A percentile compares a stretch with the other conserved stretches of the same genome.
Conservation (phyloP, 2,797 vertebrate species). For the Siniperca undulata region DNA sequence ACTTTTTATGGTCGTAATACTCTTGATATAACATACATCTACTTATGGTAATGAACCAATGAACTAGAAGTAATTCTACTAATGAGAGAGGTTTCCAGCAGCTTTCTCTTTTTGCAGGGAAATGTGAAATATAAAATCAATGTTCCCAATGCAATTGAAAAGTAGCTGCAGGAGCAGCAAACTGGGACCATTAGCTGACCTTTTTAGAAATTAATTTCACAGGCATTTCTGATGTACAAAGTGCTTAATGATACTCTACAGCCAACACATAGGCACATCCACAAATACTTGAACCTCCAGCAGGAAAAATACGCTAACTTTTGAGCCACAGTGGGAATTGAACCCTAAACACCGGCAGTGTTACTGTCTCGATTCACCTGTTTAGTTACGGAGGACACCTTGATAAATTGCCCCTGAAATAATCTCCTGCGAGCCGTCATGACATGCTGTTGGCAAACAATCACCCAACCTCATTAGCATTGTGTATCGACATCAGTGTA, state of each 20-base stretch:
- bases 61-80: constrained; percentile 13
- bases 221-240: constrained; percentile 27
- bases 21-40: neutral
- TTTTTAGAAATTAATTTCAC: constrained; percentile 48
- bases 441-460: constrained; percentile 63
- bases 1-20: neutral
- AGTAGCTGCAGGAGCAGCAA: constrained; percentile 37
- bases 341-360: neutral
- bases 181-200: constrained; percentile 48
- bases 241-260: constrained; percentile 15
- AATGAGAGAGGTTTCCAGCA: constrained; percentile 45
- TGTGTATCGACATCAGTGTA: constrained; percentile 58
- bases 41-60: neutral
- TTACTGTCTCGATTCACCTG: constrained; percentile 31
- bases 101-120: neutral
- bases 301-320: neutral
- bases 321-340: neutral
- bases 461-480: constrained; percentile 67
- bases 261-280: neutral
- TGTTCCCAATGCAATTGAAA: constrained; percentile 32
- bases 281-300: neutral
- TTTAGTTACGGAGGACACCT: constrained; percentile 45
- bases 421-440: constrained; percentile 47
- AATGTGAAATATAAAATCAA: constrained; percentile 56
- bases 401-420: constrained; percentile 56